A percentile compares a stretch with the other conserved stretches of the same genome.
phyloP scores from a whole-genome alignment of 2,888 invertebrate species.

The Campaea margaritaria region DNA sequence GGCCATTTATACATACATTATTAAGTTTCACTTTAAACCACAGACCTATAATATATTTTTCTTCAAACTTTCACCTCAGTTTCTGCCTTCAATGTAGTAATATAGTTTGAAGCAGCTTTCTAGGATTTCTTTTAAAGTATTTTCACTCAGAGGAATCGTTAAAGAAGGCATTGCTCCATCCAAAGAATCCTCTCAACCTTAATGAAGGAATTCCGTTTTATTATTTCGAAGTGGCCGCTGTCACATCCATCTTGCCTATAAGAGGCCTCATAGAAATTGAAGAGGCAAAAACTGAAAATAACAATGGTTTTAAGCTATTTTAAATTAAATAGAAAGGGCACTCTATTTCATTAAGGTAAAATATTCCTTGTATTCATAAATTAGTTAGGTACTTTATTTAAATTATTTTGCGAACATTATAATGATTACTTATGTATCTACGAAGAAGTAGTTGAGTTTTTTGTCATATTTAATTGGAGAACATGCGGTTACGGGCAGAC shows the following conservation, averaged over 20 bases:
- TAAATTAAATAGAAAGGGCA: neutral
- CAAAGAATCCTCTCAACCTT: conserved; percentile 52
- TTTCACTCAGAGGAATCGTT: conserved; percentile 42
- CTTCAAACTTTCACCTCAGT: too few species aligned
- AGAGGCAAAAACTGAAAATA: conserved; percentile 41
- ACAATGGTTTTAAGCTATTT: conserved; percentile 4
- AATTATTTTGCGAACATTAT: too few species aligned
- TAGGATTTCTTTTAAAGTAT: neutral
- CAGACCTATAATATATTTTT: too few species aligned
- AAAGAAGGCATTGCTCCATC: conserved; percentile 48
- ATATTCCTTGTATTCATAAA: too few species aligned
- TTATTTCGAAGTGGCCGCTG: conserved; percentile 61
- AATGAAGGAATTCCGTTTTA: conserved; percentile 74
- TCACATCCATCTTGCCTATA: conserved; percentile 64
- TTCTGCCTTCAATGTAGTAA: neutral
- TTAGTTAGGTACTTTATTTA: too few species aligned
- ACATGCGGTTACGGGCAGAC: too few species aligned
- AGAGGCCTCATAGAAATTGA: conserved; percentile 41
- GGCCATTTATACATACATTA: too few species aligned
- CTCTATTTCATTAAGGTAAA: neutral
- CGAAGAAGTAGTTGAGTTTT: too few species aligned
- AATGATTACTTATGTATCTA: too few species aligned
- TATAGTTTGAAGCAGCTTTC: neutral
- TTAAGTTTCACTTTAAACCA: too few species aligned
- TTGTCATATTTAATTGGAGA: too few species aligned